Conservation (phyloP, 2,797 vertebrate species). For the Rhyacichthys aspro region DNA sequence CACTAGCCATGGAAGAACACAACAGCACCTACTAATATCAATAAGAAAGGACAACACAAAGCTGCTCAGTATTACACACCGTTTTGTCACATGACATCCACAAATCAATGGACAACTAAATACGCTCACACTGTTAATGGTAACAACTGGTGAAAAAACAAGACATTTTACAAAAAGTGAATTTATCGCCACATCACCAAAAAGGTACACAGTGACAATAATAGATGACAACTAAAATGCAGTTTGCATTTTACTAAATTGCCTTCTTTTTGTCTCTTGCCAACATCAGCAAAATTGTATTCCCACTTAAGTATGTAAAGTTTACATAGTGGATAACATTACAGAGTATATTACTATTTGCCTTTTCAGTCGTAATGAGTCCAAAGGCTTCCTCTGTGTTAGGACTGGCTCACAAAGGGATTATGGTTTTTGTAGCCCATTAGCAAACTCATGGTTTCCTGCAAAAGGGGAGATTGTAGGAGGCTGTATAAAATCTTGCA, state of each 20-base stretch:
- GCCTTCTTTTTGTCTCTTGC: too few relatives aligned
- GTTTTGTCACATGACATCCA: slow-evolving; percentile 26
- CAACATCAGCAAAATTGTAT: too few relatives aligned
- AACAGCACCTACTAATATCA: slow-evolving; percentile 42
- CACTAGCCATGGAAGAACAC: neutral
- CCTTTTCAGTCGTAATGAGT: neutral
- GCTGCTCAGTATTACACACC: slow-evolving; percentile 44
- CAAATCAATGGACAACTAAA: neutral
- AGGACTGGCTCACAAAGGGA: neutral
- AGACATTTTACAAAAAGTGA: too few relatives aligned
- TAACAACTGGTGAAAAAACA: too few relatives aligned
- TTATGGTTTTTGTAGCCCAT: neutral
- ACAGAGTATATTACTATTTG: too few relatives aligned
- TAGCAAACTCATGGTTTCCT: neutral
- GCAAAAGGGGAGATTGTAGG: neutral
- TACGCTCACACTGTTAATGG: too few relatives aligned
- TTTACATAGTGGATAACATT: too few relatives aligned
- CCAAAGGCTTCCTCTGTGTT: neutral
- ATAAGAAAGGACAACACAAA: slow-evolving; percentile 51
- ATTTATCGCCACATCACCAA: too few relatives aligned
- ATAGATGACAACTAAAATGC: too few relatives aligned
- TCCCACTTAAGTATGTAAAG: too few relatives aligned
- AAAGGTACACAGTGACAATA: too few relatives aligned
- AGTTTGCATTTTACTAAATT: too few relatives aligned
- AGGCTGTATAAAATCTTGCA: neutral